Percentiles rank a stretch among this genome's conserved stretches.
phyloP scores from a whole-genome alignment of 2,797 vertebrate genomes.

The Carapus acus region DNA sequence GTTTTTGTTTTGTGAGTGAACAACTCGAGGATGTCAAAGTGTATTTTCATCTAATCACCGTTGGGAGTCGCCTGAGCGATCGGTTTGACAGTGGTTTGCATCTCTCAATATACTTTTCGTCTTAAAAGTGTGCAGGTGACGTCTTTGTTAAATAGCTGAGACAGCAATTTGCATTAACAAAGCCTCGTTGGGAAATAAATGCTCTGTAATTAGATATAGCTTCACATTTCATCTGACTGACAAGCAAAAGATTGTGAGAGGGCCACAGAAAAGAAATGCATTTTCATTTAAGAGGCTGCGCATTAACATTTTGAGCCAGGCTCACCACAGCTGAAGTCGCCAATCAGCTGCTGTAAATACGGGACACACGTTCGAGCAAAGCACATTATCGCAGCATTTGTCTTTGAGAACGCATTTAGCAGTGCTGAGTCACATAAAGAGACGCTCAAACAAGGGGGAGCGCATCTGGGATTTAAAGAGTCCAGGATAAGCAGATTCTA shows the following conservation, averaged over 20 bases:
- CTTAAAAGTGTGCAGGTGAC: slow-evolving; percentile 35
- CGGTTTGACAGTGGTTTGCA: neutral
- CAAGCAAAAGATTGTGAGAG: slow-evolving; percentile 43
- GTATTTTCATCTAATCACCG: neutral
- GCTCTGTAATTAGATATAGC: slow-evolving; percentile 54
- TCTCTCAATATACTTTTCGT: slow-evolving; percentile 1
- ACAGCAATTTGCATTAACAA: slow-evolving; percentile 43
- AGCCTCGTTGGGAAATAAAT: slow-evolving; percentile 55
- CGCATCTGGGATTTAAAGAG: slow-evolving; percentile 4
- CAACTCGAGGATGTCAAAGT: slow-evolving; percentile 4
- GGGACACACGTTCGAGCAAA: slow-evolving; percentile 35
- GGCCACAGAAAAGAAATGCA: slow-evolving; percentile 47
- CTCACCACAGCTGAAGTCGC: slow-evolving; percentile 41
- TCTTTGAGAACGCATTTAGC: slow-evolving; percentile 31
- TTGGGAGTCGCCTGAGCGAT: neutral
- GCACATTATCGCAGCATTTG: slow-evolving; percentile 21
- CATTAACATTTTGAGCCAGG: slow-evolving; percentile 49
- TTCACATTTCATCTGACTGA: slow-evolving; percentile 53
- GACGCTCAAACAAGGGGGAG: slow-evolving; percentile 23
- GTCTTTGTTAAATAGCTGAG: slow-evolving; percentile 42
- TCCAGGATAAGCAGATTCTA: neutral
- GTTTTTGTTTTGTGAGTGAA: slow-evolving; percentile 27
- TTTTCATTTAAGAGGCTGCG: slow-evolving; percentile 33
- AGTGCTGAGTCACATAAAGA: slow-evolving; percentile 26
- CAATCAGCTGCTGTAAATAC: slow-evolving; percentile 40